Evolutionary conservation across 2,888 invertebrate species (phyloP).

Genomic region (Ganaspis brasiliensis): DNA sequence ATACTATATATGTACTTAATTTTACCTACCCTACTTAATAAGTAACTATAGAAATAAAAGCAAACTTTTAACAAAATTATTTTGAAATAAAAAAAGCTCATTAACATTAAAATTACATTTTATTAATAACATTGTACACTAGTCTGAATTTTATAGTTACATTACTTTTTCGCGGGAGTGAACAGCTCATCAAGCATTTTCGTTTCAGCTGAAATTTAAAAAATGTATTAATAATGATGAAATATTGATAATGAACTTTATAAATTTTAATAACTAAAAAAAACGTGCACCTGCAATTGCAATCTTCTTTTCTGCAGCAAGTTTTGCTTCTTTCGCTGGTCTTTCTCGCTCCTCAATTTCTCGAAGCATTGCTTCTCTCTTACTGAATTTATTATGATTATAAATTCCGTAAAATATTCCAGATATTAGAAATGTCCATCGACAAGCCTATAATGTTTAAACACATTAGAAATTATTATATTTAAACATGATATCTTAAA

Average conservation of each 20-base stretch:
- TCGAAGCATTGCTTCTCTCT: constrained; percentile 85
- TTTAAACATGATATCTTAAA: constrained; percentile 22
- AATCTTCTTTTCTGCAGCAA: constrained; percentile 87
- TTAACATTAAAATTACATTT: constrained; percentile 22
- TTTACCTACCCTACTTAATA: no score
- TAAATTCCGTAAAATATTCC: constrained; percentile 90
- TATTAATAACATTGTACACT: constrained; percentile 26
- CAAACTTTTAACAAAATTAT: not conserved
- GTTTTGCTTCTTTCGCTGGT: constrained; percentile 86
- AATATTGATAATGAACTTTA: not conserved
- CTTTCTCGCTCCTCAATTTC: constrained; percentile 87
- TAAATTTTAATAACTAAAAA: not conserved
- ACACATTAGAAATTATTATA: constrained; percentile 9
- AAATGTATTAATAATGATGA: not conserved
- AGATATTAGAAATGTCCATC: constrained; percentile 89
- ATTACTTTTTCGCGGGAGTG: constrained; percentile 10
- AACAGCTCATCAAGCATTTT: constrained; percentile 18
- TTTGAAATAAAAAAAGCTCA: not conserved
- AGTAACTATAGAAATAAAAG: no score
- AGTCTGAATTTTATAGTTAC: not conserved
- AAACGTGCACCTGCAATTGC: constrained; percentile 78
- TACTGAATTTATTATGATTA: constrained; percentile 86
- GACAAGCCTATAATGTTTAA: constrained; percentile 85
- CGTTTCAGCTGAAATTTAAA: constrained; percentile 15
- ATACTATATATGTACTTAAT: no score